These are phyloP conservation scores for Arion vulgaris DNA, from an alignment of 1,140 invertebrate genomes.

Conservation along the genomic window DNA sequence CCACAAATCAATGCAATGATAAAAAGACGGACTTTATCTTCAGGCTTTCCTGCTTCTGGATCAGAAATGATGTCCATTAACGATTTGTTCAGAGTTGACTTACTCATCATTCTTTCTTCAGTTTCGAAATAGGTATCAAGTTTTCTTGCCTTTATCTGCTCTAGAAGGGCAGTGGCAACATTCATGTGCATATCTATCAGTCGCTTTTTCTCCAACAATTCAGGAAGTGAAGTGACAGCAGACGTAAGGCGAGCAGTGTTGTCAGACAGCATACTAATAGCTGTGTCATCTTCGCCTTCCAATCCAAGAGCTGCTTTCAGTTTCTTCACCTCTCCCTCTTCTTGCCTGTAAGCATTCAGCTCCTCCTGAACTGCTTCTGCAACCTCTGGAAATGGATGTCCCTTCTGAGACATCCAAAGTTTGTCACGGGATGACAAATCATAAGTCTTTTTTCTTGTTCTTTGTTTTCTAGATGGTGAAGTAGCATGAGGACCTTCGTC, in stretches of 20 bases:
- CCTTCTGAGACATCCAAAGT: constrained; percentile 94
- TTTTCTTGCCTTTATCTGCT: constrained; percentile 88
- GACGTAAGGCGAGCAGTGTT: constrained; percentile 94
- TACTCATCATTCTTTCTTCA: constrained; percentile 95
- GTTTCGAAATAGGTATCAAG: constrained; percentile 97
- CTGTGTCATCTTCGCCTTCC: constrained; percentile 75
- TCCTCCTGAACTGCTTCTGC: too few species aligned
- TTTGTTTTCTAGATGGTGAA: constrained; percentile 49
- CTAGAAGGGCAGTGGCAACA: constrained; percentile 93
- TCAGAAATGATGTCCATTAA: constrained; percentile 78
- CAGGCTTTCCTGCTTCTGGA: constrained; percentile 86
- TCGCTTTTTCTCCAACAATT: constrained; percentile 96
- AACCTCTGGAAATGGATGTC: constrained; percentile 96
- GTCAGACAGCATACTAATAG: constrained; percentile 85
- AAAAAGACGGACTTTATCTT: constrained; percentile 93
- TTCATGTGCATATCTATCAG: constrained; percentile 99
- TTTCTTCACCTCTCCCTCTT: constrained; percentile 96
- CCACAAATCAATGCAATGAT: constrained; percentile 94
- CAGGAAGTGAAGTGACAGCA: constrained; percentile 94
- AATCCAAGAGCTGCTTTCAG: constrained; percentile 90
- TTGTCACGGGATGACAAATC: constrained; percentile 91
- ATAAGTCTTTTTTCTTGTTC: constrained; percentile 83
- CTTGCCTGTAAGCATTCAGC: constrained; percentile 92
- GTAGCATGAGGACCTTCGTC: constrained; percentile 63
- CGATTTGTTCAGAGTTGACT: constrained; percentile 72